Conservation (phyloP, 2,888 invertebrate genomes). For the Harpagoxenus sublaevis region DNA sequence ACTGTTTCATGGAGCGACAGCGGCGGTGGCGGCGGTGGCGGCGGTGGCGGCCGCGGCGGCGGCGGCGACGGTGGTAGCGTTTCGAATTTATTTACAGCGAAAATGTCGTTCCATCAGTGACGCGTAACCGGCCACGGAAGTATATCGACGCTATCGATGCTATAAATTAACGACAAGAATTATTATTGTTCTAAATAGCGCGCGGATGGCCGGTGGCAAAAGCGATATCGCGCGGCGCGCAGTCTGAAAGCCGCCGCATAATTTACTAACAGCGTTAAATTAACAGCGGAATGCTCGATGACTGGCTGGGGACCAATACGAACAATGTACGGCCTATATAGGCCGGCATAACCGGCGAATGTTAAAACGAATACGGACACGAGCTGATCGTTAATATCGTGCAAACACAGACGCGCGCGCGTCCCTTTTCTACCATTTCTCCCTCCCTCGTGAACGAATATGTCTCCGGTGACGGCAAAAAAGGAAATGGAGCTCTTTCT, state of each 20-base stretch:
- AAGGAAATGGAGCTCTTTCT: slow-evolving; percentile 58
- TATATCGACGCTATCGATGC: slow-evolving; percentile 48
- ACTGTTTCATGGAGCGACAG: slow-evolving; percentile 24
- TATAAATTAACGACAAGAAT: slow-evolving; percentile 68
- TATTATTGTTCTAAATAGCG: slow-evolving; percentile 65
- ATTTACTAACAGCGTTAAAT: slow-evolving; percentile 73
- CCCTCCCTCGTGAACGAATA: slow-evolving; percentile 48
- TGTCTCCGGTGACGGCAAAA: slow-evolving; percentile 43
- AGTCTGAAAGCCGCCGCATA: slow-evolving; percentile 69
- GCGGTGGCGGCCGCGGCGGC: background rate
- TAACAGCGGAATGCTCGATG: slow-evolving; percentile 70
- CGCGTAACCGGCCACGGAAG: slow-evolving; percentile 35
- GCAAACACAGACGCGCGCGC: background rate
- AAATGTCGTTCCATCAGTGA: slow-evolving; percentile 32
- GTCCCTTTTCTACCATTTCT: background rate
- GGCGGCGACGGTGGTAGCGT: background rate
- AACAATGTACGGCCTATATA: slow-evolving; percentile 45
- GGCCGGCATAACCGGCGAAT: slow-evolving; percentile 20
- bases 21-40: background rate
- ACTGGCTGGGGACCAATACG: slow-evolving; percentile 74
- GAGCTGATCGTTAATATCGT: slow-evolving; percentile 53
- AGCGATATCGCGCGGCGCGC: slow-evolving; percentile 65
- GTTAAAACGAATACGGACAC: slow-evolving; percentile 58
- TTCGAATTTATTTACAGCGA: slow-evolving; percentile 45
- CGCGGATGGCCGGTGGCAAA: slow-evolving; percentile 45